These are phyloP conservation scores for Tachystola acroxantha DNA, from an alignment of 2,888 invertebrate genomes.

Conservation along the genomic window DNA sequence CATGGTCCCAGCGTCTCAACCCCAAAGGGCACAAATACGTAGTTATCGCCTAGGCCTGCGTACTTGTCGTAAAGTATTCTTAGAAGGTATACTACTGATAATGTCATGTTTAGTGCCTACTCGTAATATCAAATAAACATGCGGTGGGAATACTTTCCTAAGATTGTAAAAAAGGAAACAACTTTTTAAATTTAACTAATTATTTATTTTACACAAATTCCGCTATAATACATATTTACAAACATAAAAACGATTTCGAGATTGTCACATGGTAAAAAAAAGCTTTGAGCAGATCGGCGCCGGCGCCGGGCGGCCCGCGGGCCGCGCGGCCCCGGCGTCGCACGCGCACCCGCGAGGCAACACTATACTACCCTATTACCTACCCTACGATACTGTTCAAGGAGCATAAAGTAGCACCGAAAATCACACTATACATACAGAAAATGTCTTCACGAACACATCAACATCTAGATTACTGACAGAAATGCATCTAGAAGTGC, in stretches of 20 bases:
- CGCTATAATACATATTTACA: conserved; percentile 78
- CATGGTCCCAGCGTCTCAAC: too few relatives aligned
- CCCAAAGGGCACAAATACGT: too few relatives aligned
- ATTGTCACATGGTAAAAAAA: conserved; percentile 65
- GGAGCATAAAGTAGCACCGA: conserved; percentile 10
- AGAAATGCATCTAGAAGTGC: background rate
- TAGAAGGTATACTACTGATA: too few relatives aligned
- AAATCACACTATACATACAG: conserved; percentile 1
- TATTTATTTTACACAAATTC: conserved; percentile 72
- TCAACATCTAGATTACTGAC: conserved; percentile 1
- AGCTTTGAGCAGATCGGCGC: conserved; percentile 55
- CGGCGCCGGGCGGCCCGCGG: conserved; percentile 34
- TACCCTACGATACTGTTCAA: conserved; percentile 29
- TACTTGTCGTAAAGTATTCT: too few relatives aligned
- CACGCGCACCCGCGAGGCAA: conserved; percentile 9
- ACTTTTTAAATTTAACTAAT: conserved; percentile 29
- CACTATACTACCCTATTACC: conserved; percentile 28
- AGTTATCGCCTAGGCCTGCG: too few relatives aligned
- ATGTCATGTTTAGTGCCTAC: too few relatives aligned
- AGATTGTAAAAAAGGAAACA: too few relatives aligned
- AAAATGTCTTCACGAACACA: background rate
- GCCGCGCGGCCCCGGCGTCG: conserved; percentile 21
- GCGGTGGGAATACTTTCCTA: too few relatives aligned
- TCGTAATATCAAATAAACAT: too few relatives aligned
- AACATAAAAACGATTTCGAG: conserved; percentile 71